phyloP scores from a whole-genome alignment of 2,113 vertebrate genomes.

The Martes martes region DNA sequence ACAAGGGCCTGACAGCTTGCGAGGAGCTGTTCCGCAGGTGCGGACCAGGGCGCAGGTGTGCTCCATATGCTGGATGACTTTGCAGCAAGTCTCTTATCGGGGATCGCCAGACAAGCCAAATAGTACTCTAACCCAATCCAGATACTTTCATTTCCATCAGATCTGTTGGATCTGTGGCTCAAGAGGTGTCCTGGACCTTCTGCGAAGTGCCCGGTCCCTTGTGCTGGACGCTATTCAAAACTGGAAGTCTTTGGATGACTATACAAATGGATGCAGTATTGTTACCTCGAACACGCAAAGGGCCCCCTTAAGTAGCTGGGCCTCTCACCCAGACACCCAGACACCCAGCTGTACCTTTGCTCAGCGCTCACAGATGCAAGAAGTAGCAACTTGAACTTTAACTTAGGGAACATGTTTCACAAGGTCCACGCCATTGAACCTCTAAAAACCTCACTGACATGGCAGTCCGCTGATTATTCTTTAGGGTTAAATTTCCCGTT shows the following conservation, averaged over 20 bases:
- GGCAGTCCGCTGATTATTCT: too few relatives aligned
- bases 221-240: neutral
- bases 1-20: neutral
- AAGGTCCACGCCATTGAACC: neutral
- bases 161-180: neutral
- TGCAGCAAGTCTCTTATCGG: neutral
- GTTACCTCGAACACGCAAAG: neutral
- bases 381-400: neutral
- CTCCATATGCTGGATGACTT: neutral
- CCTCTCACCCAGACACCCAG: neutral
- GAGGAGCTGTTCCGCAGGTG: neutral
- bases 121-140: neutral
- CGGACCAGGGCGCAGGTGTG: too few relatives aligned
- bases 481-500: neutral
- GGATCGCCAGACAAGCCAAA: neutral
- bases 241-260: neutral
- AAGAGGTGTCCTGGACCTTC: neutral
- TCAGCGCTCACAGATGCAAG: neutral
- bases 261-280: neutral
- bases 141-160: neutral
- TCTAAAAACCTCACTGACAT: rapidly evolving
- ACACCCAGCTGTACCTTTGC: neutral
- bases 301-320: neutral
- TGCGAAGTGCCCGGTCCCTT: neutral
- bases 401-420: too few relatives aligned